Conservation (phyloP, 92 coral and sea anemone species). For the Bergia sp. region DNA sequence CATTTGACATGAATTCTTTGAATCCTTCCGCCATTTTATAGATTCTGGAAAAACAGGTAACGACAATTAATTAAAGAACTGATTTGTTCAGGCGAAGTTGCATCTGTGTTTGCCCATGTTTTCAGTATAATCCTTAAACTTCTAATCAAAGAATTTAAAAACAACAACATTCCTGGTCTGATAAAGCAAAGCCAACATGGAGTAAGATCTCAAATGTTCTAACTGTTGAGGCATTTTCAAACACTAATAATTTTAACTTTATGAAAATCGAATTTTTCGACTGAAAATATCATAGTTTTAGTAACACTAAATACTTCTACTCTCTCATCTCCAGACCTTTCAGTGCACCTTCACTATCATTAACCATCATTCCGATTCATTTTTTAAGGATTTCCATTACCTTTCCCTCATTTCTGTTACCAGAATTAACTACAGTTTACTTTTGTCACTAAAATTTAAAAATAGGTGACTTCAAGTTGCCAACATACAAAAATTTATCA, state of each 20-base stretch:
- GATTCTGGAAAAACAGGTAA: constrained; percentile 16
- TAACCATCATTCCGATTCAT: background rate
- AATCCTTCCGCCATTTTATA: constrained; percentile 38
- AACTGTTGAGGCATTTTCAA: too few relatives aligned
- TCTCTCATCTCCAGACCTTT: background rate
- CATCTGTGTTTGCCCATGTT: background rate
- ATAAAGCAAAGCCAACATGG: background rate
- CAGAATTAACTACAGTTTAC: too few relatives aligned
- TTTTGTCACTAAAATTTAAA: too few relatives aligned
- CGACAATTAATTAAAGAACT: background rate
- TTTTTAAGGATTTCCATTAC: background rate
- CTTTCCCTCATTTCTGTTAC: too few relatives aligned
- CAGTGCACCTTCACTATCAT: background rate
- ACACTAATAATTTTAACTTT: too few relatives aligned
- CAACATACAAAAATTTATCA: too few relatives aligned
- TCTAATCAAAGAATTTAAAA: too few relatives aligned
- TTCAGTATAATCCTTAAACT: too few relatives aligned
- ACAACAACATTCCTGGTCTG: background rate
- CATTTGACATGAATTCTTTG: constrained; percentile 42
- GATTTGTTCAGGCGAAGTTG: background rate
- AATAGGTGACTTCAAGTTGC: too few relatives aligned
- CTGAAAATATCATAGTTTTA: too few relatives aligned
- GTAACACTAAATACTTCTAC: background rate
- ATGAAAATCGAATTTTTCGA: too few relatives aligned
- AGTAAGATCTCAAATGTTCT: background rate